These are phyloP conservation scores for Axinella damicornis DNA, from an alignment of 37 sponge, comb jelly and placozoan genomes.

Conservation along the genomic window DNA sequence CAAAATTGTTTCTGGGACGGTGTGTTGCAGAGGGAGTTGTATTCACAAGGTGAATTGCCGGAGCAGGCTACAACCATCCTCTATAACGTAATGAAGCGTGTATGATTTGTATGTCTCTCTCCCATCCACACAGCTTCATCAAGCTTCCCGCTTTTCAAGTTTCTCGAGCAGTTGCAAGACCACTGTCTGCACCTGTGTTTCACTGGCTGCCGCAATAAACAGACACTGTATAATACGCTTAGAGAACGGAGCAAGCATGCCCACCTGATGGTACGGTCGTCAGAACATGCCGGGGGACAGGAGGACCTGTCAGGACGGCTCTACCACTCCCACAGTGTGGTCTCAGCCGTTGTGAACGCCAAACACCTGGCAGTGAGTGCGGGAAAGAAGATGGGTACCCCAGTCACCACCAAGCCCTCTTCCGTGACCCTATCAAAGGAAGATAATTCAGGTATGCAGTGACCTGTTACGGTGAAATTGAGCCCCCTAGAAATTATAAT, in stretches of 20 bases:
- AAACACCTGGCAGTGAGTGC: conserved; percentile 46
- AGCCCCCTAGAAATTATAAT: too few relatives aligned
- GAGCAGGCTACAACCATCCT: not conserved
- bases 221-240: not conserved
- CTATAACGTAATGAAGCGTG: too few relatives aligned
- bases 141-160: conserved; percentile 14
- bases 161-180: conserved; percentile 59
- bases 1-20: too few relatives aligned
- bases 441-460: conserved; percentile 80
- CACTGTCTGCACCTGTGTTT: conserved; percentile 59
- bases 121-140: not conserved
- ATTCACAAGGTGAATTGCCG: too few relatives aligned
- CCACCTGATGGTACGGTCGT: conserved; percentile 18
- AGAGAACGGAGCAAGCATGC: not conserved
- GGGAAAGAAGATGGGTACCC: conserved; percentile 11
- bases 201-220: conserved; percentile 9
- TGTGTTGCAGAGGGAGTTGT: too few relatives aligned
- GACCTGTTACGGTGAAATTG: not conserved
- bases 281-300: not conserved
- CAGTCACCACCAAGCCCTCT: not conserved
- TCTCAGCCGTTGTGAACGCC: conserved; percentile 57
- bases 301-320: conserved; percentile 12
- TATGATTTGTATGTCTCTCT: too few relatives aligned
- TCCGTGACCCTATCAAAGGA: conserved; percentile 53
- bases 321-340: conserved; percentile 71